Conservation (phyloP, 2,888 invertebrate genomes). For the Phasia obesa region DNA sequence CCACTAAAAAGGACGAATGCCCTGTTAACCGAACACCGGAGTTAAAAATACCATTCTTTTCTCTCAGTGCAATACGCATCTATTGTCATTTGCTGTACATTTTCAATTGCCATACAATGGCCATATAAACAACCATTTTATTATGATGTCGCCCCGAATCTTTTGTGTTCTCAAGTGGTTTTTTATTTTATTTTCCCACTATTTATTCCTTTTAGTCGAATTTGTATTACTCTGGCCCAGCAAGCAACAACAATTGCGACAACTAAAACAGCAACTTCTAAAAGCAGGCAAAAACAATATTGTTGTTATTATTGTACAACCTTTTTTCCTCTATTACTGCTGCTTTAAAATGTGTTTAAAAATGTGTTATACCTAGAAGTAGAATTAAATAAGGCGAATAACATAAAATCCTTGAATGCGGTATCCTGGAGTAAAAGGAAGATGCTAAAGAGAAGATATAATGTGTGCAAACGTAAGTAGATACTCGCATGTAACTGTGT, state of each 20-base stretch:
- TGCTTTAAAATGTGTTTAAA: constrained; percentile 9
- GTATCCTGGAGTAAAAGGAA: constrained; percentile 24
- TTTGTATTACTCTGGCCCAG: constrained; percentile 57
- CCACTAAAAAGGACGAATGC: too few species aligned
- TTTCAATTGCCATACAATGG: constrained; percentile 47
- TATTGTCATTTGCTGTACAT: too few species aligned
- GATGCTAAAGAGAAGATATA: background rate
- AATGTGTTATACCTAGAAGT: constrained; percentile 60
- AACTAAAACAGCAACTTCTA: constrained; percentile 13
- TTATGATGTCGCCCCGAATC: constrained; percentile 68
- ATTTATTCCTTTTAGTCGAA: constrained; percentile 65
- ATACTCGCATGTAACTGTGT: constrained; percentile 11
- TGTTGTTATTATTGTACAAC: constrained; percentile 25
- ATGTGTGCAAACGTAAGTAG: constrained; percentile 30
- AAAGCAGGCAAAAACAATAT: background rate
- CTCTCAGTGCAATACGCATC: constrained; percentile 35
- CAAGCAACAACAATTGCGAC: constrained; percentile 35
- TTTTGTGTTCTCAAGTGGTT: constrained; percentile 68
- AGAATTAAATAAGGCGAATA: constrained; percentile 41
- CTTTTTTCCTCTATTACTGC: constrained; percentile 7
- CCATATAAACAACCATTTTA: constrained; percentile 68
- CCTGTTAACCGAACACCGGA: too few species aligned
- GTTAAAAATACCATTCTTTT: too few species aligned
- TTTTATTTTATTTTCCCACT: constrained; percentile 51
- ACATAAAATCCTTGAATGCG: background rate